Conservation (phyloP, 2,113 vertebrate species). For the Phrynocephalus versicolor region DNA sequence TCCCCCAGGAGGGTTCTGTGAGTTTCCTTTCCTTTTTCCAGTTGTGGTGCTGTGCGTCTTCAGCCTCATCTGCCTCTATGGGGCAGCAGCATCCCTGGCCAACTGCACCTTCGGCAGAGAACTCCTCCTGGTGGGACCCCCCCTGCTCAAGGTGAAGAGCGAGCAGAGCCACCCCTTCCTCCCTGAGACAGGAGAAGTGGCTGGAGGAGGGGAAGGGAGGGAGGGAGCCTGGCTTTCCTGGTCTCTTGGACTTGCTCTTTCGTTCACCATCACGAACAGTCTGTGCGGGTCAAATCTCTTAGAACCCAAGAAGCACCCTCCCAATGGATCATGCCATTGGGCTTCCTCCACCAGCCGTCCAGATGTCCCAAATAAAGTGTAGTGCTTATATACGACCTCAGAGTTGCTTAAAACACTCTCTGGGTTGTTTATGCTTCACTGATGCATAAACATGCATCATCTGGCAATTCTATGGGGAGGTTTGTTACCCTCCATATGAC, state of each 20-base stretch:
- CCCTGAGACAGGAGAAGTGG: background rate
- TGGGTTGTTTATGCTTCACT: no score
- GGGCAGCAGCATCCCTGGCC: conserved; percentile 78
- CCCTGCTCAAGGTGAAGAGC: conserved; percentile 76
- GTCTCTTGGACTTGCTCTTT: background rate
- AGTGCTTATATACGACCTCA: no score
- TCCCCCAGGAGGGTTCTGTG: background rate
- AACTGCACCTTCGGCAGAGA: conserved; percentile 79
- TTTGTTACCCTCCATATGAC: no score
- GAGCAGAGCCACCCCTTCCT: background rate
- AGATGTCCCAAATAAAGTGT: no score
- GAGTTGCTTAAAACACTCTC: no score
- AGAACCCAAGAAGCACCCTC: background rate
- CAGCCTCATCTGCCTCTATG: conserved; percentile 80
- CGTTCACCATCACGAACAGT: background rate
- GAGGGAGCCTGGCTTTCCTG: background rate
- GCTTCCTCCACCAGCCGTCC: no score
- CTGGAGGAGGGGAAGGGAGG: background rate
- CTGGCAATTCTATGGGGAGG: no score
- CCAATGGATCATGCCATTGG: background rate
- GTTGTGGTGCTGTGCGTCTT: conserved; percentile 79
- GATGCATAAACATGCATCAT: no score
- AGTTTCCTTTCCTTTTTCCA: conserved; percentile 47
- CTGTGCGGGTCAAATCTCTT: background rate
- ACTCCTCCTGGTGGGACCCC: conserved; percentile 78